Evolutionary conservation across 37 sponge, comb jelly and placozoan species (phyloP).

Genomic region (Axinella damicornis): DNA sequence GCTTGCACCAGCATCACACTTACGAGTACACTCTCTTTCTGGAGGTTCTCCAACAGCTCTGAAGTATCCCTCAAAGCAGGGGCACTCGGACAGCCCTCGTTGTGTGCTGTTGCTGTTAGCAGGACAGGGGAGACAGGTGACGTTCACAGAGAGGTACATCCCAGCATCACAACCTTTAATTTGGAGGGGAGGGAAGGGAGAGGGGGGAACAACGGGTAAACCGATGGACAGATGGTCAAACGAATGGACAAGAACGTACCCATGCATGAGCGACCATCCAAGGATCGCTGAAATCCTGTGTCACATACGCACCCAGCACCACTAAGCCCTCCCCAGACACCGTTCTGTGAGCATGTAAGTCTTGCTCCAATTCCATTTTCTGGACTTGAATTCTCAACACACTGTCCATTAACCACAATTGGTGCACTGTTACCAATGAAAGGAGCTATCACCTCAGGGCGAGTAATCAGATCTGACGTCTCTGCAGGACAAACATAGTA

Average conservation of each 20-base stretch:
- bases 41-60: constrained; percentile 27
- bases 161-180: too few species aligned
- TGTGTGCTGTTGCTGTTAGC: constrained; percentile 1
- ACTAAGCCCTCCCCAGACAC: constrained; percentile 37
- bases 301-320: constrained; percentile 6
- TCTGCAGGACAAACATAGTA: constrained; percentile 56
- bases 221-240: too few species aligned
- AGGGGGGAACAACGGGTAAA: too few species aligned
- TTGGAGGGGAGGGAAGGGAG: too few species aligned
- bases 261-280: not conserved
- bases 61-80: constrained; percentile 45
- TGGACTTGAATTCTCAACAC: constrained; percentile 24
- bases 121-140: constrained; percentile 28
- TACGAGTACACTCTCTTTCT: constrained; percentile 2
- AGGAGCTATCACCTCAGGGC: constrained; percentile 43
- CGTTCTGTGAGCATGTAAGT: constrained; percentile 13
- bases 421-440: not conserved
- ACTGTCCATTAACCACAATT: constrained; percentile 1
- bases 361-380: not conserved
- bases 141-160: too few species aligned
- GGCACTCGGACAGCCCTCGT: constrained; percentile 9
- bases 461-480: constrained; percentile 11
- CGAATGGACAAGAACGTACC: not conserved
- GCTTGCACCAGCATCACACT: too few species aligned
- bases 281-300: not conserved